phyloP scores from a whole-genome alignment of 2,113 vertebrate species.

The Dipodomys spectabilis region DNA sequence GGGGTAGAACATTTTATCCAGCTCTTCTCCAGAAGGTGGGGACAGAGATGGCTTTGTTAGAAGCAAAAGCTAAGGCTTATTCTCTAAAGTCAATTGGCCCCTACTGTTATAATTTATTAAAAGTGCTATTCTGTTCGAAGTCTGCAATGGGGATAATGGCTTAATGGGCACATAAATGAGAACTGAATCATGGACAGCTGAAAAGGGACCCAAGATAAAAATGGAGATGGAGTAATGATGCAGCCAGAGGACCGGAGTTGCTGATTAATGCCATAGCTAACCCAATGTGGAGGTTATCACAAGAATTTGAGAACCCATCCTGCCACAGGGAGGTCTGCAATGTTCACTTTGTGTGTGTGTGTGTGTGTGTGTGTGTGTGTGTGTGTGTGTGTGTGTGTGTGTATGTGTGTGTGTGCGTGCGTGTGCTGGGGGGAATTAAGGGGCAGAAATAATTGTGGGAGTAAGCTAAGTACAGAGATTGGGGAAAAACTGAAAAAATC shows the following conservation, averaged over 20 bases:
- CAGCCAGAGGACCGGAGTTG: conserved; percentile 15
- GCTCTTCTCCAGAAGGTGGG: not conserved
- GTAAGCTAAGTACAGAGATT: not conserved
- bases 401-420: not conserved
- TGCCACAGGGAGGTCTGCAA: not conserved
- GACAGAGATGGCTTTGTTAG: conserved; percentile 47
- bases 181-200: conserved; percentile 17
- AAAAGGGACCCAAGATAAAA: conserved; percentile 37
- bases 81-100: conserved; percentile 27
- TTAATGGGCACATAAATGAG: conserved; percentile 47
- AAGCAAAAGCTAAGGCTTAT: conserved; percentile 7
- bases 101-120: conserved; percentile 40
- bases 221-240: conserved; percentile 34
- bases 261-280: conserved; percentile 18
- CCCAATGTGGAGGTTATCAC: conserved; percentile 3
- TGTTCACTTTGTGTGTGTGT: not conserved
- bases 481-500: not conserved
- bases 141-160: conserved; percentile 55
- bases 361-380: not conserved
- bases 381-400: not conserved
- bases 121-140: conserved; percentile 56
- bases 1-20: not conserved
- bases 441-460: not conserved
- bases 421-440: not conserved
- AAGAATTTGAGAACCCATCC: not conserved